A percentile compares a stretch with the other conserved stretches of the same genome.
Evolutionary conservation across 2,113 vertebrate genomes (phyloP).

Genomic region (Polypterus bichir): DNA sequence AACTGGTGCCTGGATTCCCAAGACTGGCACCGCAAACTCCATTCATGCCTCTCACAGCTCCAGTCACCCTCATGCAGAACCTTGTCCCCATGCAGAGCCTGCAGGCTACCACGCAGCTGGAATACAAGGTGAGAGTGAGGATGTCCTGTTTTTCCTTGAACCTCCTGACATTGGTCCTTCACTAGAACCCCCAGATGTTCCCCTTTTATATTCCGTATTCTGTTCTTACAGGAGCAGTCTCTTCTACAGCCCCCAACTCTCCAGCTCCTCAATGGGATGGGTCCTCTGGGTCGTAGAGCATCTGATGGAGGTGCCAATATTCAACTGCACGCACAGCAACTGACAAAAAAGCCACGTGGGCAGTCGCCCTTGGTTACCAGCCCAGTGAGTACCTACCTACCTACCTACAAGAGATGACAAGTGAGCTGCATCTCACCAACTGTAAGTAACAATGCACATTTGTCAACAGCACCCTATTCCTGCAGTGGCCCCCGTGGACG

Average conservation of each 20-base stretch:
- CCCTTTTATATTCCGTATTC: not conserved
- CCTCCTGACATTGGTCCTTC: too few species aligned
- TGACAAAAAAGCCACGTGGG: slow-evolving; percentile 86
- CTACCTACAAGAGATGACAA: not conserved
- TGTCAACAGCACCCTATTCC: slow-evolving; percentile 64
- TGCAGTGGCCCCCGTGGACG: slow-evolving; percentile 89
- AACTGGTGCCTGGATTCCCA: slow-evolving; percentile 77
- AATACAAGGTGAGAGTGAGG: slow-evolving; percentile 79
- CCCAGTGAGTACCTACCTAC: slow-evolving; percentile 55
- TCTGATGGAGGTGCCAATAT: slow-evolving; percentile 95
- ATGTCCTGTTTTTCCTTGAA: too few species aligned
- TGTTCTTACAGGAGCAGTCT: slow-evolving; percentile 72
- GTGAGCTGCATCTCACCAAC: not conserved
- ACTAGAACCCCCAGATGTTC: too few species aligned
- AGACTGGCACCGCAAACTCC: slow-evolving; percentile 70
- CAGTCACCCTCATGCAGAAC: slow-evolving; percentile 70
- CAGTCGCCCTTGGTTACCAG: slow-evolving; percentile 86
- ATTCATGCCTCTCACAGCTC: slow-evolving; percentile 69
- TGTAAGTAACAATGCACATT: not conserved
- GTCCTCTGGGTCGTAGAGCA: slow-evolving; percentile 85
- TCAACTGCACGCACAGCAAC: slow-evolving; percentile 85
- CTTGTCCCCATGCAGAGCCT: slow-evolving; percentile 79
- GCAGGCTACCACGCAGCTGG: slow-evolving; percentile 81
- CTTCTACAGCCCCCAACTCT: slow-evolving; percentile 89
- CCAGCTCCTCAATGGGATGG: slow-evolving; percentile 94